Conservation (phyloP, 1,140 invertebrate genomes). For the Zophobas atratus region DNA sequence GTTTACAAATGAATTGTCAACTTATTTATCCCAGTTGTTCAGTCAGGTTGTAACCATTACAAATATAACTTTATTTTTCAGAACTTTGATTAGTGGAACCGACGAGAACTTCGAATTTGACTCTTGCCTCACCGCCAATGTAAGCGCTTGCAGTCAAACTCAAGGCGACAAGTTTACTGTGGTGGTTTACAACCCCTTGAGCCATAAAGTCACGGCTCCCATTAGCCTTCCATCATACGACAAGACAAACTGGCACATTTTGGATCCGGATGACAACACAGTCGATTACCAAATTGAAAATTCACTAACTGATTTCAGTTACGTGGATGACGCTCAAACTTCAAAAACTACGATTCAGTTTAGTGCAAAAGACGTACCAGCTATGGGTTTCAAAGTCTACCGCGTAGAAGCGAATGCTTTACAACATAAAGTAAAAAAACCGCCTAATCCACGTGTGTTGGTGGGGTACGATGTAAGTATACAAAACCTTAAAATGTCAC, state of each 20-base stretch:
- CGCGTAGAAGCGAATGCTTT: conserved; percentile 65
- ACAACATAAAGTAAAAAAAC: conserved; percentile 28
- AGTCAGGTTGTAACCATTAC: background rate
- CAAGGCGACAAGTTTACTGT: conserved; percentile 77
- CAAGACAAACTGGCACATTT: conserved; percentile 67
- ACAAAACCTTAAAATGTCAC: background rate
- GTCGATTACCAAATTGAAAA: conserved; percentile 7
- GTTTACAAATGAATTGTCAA: no score
- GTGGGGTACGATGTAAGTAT: conserved; percentile 9
- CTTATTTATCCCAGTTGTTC: no score
- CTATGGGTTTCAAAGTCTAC: conserved; percentile 77
- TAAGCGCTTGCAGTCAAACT: conserved; percentile 73
- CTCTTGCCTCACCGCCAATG: conserved; percentile 70
- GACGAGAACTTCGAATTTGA: conserved; percentile 17
- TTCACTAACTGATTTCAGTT: conserved; percentile 6
- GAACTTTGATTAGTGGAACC: conserved; percentile 7
- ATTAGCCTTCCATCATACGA: conserved; percentile 79
- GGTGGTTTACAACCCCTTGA: conserved; percentile 85
- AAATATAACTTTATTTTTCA: conserved; percentile 23
- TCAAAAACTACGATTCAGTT: background rate
- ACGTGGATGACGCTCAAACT: conserved; percentile 9
- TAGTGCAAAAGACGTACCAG: conserved; percentile 70
- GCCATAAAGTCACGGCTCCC: conserved; percentile 73
- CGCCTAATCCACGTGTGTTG: conserved; percentile 61
- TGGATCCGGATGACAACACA: conserved; percentile 47